Evolutionary conservation across 1,140 invertebrate species (phyloP), one percentile per base, ranked within the genome.

Genomic region (Zaprionus tsacasi): DNA sequence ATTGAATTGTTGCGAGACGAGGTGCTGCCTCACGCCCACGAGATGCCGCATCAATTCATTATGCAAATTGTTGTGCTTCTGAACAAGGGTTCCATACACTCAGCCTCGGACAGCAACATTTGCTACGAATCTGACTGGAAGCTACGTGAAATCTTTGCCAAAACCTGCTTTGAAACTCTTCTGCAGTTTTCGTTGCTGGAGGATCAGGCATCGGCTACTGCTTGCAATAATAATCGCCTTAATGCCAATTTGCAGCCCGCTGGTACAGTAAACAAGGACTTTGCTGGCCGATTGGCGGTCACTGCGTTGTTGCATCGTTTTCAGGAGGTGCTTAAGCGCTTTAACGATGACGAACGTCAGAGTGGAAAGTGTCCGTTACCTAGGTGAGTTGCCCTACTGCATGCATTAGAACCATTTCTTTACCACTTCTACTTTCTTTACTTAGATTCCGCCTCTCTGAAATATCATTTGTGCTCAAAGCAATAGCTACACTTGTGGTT

Each of bases 381-480:
- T 12, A 96, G 97, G 97, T 98, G 93, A 60, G 75, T 57, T n/a
- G 8, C 13, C 1, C 8, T 0, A 11, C 3, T 33, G 4, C 15
- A 2, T 4, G 15, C 0, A 30, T 7, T 27, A 40, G 15, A 6
- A 36, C 2, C 21, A 10, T 12, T 13, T 6, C 40, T 3, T 21
- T 21, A n/a, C n/a, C n/a, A n/a, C n/a, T n/a, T n/a, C n/a, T n/a
- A 21, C 21, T 12, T 13, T 7, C 40, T 8, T 78, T 91, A 82
- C 94, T 94, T 68, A 98, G 98, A 92, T 98, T 98, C 86, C 94
- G 98, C 66, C 94, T 99, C 60, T 98, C 98, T 4, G 98, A 99
- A 93, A 98, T 99, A 92, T 97, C 98, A 43, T 99, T 99, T 93
- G 98, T 99, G n/a, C 92, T 99, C 33, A 98, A 99, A 93, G 98